A percentile compares a stretch with the other conserved stretches of the same genome.
These are phyloP conservation scores for Perithous albicinctus DNA, from an alignment of 2,888 invertebrate genomes.

Conservation along the genomic window DNA sequence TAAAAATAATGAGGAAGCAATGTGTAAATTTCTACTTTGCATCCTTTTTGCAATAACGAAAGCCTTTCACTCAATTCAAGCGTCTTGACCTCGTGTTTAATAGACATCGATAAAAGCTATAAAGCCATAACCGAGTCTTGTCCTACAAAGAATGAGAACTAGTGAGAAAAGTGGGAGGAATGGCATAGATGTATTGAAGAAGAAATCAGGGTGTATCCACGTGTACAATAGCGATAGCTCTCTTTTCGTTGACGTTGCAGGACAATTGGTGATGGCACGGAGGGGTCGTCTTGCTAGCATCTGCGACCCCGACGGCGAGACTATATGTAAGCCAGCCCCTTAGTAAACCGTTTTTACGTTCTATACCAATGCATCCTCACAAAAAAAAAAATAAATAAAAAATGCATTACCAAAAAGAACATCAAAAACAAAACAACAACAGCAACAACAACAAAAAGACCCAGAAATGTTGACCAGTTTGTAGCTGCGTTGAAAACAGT, in stretches of 20 bases:
- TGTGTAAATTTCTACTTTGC: too few relatives aligned
- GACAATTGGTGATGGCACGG: constrained; percentile 82
- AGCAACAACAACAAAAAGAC: not conserved
- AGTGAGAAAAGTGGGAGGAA: not conserved
- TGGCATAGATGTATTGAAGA: not conserved
- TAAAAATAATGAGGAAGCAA: too few relatives aligned
- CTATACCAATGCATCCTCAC: constrained; percentile 50
- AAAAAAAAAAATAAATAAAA: constrained; percentile 32
- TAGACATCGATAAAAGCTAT: not conserved
- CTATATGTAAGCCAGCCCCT: constrained; percentile 88
- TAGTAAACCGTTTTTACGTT: constrained; percentile 52
- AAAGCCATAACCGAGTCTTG: constrained; percentile 6
- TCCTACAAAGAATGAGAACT: not conserved
- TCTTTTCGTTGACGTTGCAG: constrained; percentile 79
- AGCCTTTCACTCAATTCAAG: not conserved
- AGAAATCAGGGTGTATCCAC: not conserved
- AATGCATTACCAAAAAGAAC: constrained; percentile 18
- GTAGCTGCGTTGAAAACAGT: constrained; percentile 20
- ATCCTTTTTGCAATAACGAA: not conserved
- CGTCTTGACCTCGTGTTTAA: not conserved
- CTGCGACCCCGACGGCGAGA: constrained; percentile 89
- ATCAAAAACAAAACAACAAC: not conserved
- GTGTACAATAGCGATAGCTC: constrained; percentile 47
- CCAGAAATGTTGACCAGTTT: constrained; percentile 13
- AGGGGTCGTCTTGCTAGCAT: constrained; percentile 86